phyloP scores from a whole-genome alignment of 92 coral and sea anemone species.

The Siderastrea siderea region DNA sequence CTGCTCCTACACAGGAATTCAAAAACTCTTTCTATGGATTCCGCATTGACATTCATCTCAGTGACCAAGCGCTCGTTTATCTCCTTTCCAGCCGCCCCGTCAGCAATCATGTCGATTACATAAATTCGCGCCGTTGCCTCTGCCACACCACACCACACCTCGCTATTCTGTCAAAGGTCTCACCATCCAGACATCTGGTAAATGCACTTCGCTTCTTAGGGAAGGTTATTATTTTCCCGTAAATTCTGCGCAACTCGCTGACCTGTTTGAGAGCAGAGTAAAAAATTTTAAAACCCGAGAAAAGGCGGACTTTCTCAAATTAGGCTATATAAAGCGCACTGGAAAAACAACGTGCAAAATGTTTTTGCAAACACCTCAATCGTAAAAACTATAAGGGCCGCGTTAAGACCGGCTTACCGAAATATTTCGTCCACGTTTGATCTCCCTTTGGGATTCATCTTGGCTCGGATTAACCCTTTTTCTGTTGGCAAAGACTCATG shows the following conservation, averaged over 20 bases:
- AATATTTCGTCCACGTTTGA: neutral
- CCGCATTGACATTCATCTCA: constrained; percentile 4
- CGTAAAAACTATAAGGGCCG: neutral
- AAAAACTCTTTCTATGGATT: neutral
- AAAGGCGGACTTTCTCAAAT: constrained; percentile 5
- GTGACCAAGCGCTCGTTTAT: no score
- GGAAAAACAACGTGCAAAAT: neutral
- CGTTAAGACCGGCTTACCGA: neutral
- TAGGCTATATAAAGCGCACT: neutral
- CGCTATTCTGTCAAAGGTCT: constrained; percentile 21
- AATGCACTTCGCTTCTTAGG: constrained; percentile 29
- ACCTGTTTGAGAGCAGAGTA: constrained; percentile 12
- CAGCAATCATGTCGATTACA: neutral
- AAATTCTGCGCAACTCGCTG: constrained; percentile 23
- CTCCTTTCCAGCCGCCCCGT: constrained; percentile 34
- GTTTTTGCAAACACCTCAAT: neutral
- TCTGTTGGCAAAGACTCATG: constrained; percentile 3
- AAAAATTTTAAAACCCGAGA: neutral
- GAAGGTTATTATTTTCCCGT: constrained; percentile 33
- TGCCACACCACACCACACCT: constrained; percentile 24
- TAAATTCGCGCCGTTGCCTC: constrained; percentile 36
- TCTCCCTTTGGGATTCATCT: neutral
- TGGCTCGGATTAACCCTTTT: constrained; percentile 10
- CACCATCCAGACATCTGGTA: constrained; percentile 24
- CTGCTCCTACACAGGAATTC: constrained; percentile 8